Conservation (phyloP, 1,140 invertebrate species). For the Lineus longissimus region DNA sequence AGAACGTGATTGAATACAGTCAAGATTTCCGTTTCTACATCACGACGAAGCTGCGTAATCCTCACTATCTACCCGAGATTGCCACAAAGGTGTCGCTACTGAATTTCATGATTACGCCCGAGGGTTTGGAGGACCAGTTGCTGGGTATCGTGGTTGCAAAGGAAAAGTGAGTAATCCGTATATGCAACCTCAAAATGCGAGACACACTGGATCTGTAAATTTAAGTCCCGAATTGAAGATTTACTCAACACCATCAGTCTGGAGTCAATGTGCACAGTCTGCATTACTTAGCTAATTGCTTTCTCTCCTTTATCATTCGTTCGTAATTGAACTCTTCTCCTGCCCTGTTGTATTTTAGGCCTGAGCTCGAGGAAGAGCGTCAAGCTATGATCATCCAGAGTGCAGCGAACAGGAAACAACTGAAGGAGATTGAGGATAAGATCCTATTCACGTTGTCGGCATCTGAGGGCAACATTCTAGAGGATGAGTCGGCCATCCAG, state of each 20-base stretch:
- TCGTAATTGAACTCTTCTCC: no score
- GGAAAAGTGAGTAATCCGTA: slow-evolving; percentile 50
- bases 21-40: slow-evolving; percentile 54
- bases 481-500: slow-evolving; percentile 55
- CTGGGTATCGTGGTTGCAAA: slow-evolving; percentile 56
- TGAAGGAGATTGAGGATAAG: slow-evolving; percentile 56
- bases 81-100: slow-evolving; percentile 55
- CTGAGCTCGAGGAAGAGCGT: slow-evolving; percentile 53
- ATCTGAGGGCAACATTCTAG: slow-evolving; percentile 56
- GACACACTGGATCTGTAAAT: no score
- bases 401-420: slow-evolving; percentile 50
- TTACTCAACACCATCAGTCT: no score
- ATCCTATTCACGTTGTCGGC: slow-evolving; percentile 52
- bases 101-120: slow-evolving; percentile 56
- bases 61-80: slow-evolving; percentile 54
- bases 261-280: no score
- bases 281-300: no score
- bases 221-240: no score
- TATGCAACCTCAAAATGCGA: not conserved
- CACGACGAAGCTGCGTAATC: slow-evolving; percentile 54
- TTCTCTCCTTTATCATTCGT: no score
- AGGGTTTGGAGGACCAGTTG: slow-evolving; percentile 56
- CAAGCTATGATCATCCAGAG: slow-evolving; percentile 52
- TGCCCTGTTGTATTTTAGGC: slow-evolving; percentile 32
- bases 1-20: slow-evolving; percentile 53